A percentile compares a stretch with the other conserved stretches of the same genome.
These are phyloP conservation scores for Drosophila hamatofila DNA, from an alignment of 2,888 invertebrate species.

Conservation along the genomic window DNA sequence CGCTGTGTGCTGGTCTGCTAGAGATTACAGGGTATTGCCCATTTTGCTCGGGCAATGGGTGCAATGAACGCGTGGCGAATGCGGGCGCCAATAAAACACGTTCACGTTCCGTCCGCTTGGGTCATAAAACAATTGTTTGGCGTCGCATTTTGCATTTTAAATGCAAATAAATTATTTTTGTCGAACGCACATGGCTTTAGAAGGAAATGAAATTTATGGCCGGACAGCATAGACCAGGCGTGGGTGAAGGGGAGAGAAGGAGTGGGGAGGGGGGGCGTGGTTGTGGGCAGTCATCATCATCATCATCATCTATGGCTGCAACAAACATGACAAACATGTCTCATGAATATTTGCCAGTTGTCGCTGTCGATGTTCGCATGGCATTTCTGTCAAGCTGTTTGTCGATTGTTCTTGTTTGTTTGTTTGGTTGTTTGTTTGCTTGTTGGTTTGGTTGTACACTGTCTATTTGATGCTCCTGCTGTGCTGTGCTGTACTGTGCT, in stretches of 20 bases:
- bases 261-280: not conserved
- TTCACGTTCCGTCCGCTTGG: constrained; percentile 2
- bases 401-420: constrained; percentile 26
- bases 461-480: constrained; percentile 36
- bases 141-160: constrained; percentile 51
- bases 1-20: constrained; percentile 5
- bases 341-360: constrained; percentile 76
- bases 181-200: constrained; percentile 18
- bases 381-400: constrained; percentile 47
- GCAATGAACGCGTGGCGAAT: constrained; percentile 44
- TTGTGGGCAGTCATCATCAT: constrained; percentile 15
- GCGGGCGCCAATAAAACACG: constrained; percentile 15
- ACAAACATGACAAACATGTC: constrained; percentile 54
- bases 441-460: constrained; percentile 23
- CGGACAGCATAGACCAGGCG: not conserved
- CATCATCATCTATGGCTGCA: constrained; percentile 33
- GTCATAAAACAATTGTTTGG: constrained; percentile 45
- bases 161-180: constrained; percentile 72
- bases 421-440: constrained; percentile 13
- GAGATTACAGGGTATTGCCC: not conserved
- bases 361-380: constrained; percentile 51
- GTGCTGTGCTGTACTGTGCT: constrained; percentile 26
- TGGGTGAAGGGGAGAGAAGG: no score
- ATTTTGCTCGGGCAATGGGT: constrained; percentile 12
- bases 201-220: constrained; percentile 30